phyloP scores from a whole-genome alignment of 2,113 vertebrate species.

The Chaenocephalus aceratus region DNA sequence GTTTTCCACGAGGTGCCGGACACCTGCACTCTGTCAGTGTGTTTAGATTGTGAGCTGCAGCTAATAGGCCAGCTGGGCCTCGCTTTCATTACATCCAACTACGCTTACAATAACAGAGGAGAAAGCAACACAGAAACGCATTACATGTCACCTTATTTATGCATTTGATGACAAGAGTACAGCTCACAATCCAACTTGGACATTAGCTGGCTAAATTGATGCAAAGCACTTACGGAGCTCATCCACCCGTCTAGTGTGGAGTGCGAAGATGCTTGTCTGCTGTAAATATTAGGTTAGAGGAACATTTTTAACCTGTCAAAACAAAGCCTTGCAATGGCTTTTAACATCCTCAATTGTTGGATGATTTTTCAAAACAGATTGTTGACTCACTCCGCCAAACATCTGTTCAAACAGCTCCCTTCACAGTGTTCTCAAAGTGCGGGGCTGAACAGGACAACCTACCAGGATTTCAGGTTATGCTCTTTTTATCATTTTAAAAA shows the following conservation, averaged over 20 bases:
- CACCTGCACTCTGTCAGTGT: slow-evolving; percentile 90
- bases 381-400: slow-evolving; percentile 71
- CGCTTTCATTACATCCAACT: slow-evolving; percentile 73
- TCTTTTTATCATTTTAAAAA: background rate
- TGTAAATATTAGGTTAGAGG: slow-evolving; percentile 83
- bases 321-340: slow-evolving; percentile 81
- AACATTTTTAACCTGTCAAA: slow-evolving; percentile 86
- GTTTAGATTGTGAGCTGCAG: slow-evolving; percentile 85
- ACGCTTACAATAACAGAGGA: slow-evolving; percentile 81
- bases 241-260: slow-evolving; percentile 68
- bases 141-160: slow-evolving; percentile 78
- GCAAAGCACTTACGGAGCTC: slow-evolving; percentile 80
- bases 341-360: slow-evolving; percentile 82
- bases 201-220: slow-evolving; percentile 81
- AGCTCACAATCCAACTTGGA: slow-evolving; percentile 74
- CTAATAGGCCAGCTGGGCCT: slow-evolving; percentile 82
- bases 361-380: slow-evolving; percentile 80
- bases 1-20: slow-evolving; percentile 86
- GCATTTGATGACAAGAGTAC: slow-evolving; percentile 74
- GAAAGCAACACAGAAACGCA: slow-evolving; percentile 80
- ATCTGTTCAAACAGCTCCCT: slow-evolving; percentile 71
- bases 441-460: background rate
- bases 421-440: slow-evolving; percentile 1
- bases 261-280: slow-evolving; percentile 82
- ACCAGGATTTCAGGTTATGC: background rate